phyloP scores from a whole-genome alignment of 2,797 vertebrate genomes.

The Aeoliscus strigatus region DNA sequence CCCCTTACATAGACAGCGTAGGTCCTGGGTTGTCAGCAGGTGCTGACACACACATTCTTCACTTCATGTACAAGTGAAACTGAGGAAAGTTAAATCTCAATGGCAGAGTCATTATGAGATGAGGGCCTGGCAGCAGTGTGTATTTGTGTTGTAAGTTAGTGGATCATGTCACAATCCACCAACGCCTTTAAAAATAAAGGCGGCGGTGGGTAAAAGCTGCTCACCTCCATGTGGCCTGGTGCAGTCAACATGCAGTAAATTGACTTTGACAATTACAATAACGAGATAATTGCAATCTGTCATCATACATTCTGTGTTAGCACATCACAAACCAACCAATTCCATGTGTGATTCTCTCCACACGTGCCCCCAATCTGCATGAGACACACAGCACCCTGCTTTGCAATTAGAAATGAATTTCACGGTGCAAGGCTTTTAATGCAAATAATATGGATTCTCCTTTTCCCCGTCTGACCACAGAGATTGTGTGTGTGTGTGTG shows the following conservation, averaged over 20 bases:
- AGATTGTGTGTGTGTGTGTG: conserved; percentile 17
- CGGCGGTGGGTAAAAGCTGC: conserved; percentile 3
- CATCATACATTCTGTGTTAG: conserved; percentile 70
- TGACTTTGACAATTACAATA: conserved; percentile 78
- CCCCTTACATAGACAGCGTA: background rate
- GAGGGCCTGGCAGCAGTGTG: background rate
- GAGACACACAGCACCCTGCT: conserved; percentile 54
- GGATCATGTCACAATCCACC: no score
- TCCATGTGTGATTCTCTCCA: conserved; percentile 48
- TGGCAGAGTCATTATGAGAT: background rate
- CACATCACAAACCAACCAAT: conserved; percentile 71
- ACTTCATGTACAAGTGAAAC: background rate
- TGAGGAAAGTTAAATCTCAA: background rate
- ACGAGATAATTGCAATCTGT: conserved; percentile 77
- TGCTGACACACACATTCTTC: background rate
- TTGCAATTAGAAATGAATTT: conserved; percentile 80
- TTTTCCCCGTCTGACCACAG: conserved; percentile 41
- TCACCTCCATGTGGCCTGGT: conserved; percentile 17
- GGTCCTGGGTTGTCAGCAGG: background rate
- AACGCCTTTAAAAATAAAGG: no score
- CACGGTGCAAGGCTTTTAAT: conserved; percentile 76
- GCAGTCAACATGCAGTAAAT: conserved; percentile 37
- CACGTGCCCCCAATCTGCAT: conserved; percentile 64
- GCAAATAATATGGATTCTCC: conserved; percentile 74
- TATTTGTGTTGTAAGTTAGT: conserved; percentile 2